These are phyloP conservation scores for Rhinoderma darwinii DNA, from an alignment of 2,113 vertebrate genomes.

Conservation along the genomic window DNA sequence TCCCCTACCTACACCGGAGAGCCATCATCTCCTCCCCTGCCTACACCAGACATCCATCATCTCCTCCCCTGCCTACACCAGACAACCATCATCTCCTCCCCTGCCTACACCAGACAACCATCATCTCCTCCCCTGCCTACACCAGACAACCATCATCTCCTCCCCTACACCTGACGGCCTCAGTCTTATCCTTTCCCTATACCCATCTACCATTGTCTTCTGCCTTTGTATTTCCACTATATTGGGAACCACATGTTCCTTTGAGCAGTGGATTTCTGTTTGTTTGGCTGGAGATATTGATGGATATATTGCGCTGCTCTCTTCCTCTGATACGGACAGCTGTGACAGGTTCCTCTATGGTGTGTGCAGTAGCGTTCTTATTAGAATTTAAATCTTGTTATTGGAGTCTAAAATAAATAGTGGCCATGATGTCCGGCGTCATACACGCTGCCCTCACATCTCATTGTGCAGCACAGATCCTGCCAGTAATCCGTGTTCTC, in stretches of 20 bases:
- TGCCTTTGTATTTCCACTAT: too few relatives aligned
- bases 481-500: not conserved
- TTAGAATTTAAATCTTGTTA: too few relatives aligned
- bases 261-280: too few relatives aligned
- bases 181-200: too few relatives aligned
- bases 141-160: not conserved
- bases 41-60: fast-evolving
- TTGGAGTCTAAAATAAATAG: not conserved
- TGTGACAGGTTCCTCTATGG: not conserved
- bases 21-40: not conserved
- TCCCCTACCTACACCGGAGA: too few relatives aligned
- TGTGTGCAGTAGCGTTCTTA: too few relatives aligned
- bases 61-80: not conserved
- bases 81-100: not conserved
- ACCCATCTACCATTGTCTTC: fast-evolving
- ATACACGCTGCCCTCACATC: too few relatives aligned
- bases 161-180: too few relatives aligned
- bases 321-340: fast-evolving
- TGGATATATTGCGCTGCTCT: fast-evolving
- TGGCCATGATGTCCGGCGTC: not conserved
- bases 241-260: too few relatives aligned
- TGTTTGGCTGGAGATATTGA: too few relatives aligned
- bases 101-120: too few relatives aligned
- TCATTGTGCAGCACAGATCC: fast-evolving
- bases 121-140: not conserved